Percentiles rank a stretch among this genome's conserved stretches.
phyloP scores from a whole-genome alignment of 1,140 invertebrate species.

The Telenomus remus region DNA sequence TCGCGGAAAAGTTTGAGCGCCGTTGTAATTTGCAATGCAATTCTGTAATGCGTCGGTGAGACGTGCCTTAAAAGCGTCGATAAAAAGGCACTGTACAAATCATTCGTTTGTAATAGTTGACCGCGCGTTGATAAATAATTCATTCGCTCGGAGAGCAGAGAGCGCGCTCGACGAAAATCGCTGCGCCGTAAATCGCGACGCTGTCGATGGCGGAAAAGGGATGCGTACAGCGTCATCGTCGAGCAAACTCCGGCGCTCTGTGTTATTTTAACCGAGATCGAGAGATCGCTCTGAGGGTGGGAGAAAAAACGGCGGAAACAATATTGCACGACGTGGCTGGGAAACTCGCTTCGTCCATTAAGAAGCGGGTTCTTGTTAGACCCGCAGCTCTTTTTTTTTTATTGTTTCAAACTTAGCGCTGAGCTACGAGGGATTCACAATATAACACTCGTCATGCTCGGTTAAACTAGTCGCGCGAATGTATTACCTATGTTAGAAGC shows the following conservation, averaged over 20 bases:
- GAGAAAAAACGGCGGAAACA: conserved; percentile 51
- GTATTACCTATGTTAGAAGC: conserved; percentile 27
- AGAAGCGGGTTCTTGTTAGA: conserved; percentile 51
- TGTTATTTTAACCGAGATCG: conserved; percentile 48
- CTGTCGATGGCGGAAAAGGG: conserved; percentile 41
- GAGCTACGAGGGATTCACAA: conserved; percentile 21
- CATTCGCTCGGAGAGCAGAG: conserved; percentile 30
- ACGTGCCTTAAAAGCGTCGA: conserved; percentile 30
- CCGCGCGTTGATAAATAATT: conserved; percentile 49
- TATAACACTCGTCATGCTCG: conserved; percentile 55
- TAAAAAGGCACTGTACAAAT: conserved; percentile 47
- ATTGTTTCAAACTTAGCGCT: conserved; percentile 40
- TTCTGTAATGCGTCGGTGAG: conserved; percentile 40
- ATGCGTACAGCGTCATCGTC: conserved; percentile 27
- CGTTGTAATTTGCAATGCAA: conserved; percentile 40
- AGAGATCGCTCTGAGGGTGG: conserved; percentile 27
- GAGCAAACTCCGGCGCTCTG: conserved; percentile 35
- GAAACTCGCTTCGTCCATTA: conserved; percentile 59
- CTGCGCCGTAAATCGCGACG: conserved; percentile 45
- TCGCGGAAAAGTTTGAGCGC: conserved; percentile 19
- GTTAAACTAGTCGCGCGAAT: conserved; percentile 49
- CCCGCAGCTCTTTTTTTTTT: conserved; percentile 13
- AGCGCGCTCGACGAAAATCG: conserved; percentile 37
- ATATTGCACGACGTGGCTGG: conserved; percentile 47
- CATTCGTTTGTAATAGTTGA: conserved; percentile 48